phyloP scores from a whole-genome alignment of 35 echinoderm and acorn worm genomes.

The Ophioderma brevispina region DNA sequence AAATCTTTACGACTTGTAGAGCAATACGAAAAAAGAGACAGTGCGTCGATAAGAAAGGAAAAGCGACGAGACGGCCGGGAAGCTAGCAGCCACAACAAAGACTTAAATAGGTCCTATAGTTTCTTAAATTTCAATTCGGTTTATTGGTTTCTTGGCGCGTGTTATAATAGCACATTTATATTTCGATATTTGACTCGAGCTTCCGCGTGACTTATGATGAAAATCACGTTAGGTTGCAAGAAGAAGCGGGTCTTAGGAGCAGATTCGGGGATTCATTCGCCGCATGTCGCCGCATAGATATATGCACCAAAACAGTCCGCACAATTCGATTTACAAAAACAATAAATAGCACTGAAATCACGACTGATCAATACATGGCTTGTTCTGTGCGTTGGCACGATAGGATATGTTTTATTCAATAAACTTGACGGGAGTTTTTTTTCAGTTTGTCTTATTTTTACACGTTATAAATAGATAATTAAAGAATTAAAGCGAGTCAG shows the following conservation, averaged over 20 bases:
- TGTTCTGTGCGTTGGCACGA: too few relatives aligned
- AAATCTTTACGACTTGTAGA: not conserved
- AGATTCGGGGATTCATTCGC: not conserved
- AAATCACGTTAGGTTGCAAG: not conserved
- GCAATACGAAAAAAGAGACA: constrained; percentile 6
- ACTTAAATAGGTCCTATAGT: constrained; percentile 14
- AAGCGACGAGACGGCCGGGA: not conserved
- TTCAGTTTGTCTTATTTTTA: too few relatives aligned
- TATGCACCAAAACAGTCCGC: too few relatives aligned
- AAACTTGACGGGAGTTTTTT: too few relatives aligned
- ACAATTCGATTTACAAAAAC: too few relatives aligned
- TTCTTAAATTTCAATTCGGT: constrained; percentile 2
- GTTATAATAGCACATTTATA: constrained; percentile 15
- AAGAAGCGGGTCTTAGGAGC: not conserved
- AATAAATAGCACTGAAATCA: too few relatives aligned
- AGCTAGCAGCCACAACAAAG: constrained; percentile 2
- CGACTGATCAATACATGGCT: too few relatives aligned
- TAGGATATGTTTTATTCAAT: too few relatives aligned
- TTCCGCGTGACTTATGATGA: constrained; percentile 9
- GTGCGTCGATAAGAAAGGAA: not conserved
- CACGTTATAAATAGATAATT: too few relatives aligned
- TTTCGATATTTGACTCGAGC: constrained; percentile 6
- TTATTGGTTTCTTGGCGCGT: not conserved
- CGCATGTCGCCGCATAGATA: not conserved
- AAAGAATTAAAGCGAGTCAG: too few relatives aligned